Evolutionary conservation across 2,113 vertebrate species (phyloP), one percentile per base, ranked within the genome.

Genomic region (Boleophthalmus pectinirostris): DNA sequence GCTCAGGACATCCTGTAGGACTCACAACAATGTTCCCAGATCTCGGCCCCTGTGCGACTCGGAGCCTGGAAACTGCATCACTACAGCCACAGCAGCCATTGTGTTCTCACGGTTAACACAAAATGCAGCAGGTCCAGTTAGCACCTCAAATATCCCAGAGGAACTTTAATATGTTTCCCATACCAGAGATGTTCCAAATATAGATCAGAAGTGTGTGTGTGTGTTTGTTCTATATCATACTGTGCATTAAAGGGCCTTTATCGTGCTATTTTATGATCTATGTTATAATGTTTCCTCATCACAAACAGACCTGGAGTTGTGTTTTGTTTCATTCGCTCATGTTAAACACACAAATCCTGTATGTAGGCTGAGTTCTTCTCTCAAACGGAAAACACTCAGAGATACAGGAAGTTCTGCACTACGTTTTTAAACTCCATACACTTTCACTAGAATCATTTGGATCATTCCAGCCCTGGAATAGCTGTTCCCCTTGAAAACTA

Each of bases 1-100:
- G 95, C 96, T 95, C 96, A 98, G 97, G 97, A 98, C 95, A 98
- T 98, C 97, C 97, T 98, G 97, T 90, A 92, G 87, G 77, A 93
- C 92, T 92, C 91, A 93, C 92, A 93, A 94, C 92, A 94, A 93
- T 93, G 91, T 92, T 90, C 87, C 86, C 85, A 88, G 82, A 79
- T 79, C 83, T 76, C 87, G 83, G 85, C 78, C 84, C 85, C 74
- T 68, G 73, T 77, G 88, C 93, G 88, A 88, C 89, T 72, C 93
- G 89, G 91, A 93, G 94, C 93, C 94, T 94, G 89, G 86, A 87
- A 93, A 91, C 87, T 81, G 85, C 88, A 88, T 89, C 84, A 21
- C 87, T 83, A 83, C 68, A 58, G 79, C 79, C 79, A 65, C 80
- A 77, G 49, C 73, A 60, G 78, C 74, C 77, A 86, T 89, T 90